These are phyloP conservation scores for Nicator chloris DNA, from an alignment of 2,113 vertebrate species.

Conservation along the genomic window DNA sequence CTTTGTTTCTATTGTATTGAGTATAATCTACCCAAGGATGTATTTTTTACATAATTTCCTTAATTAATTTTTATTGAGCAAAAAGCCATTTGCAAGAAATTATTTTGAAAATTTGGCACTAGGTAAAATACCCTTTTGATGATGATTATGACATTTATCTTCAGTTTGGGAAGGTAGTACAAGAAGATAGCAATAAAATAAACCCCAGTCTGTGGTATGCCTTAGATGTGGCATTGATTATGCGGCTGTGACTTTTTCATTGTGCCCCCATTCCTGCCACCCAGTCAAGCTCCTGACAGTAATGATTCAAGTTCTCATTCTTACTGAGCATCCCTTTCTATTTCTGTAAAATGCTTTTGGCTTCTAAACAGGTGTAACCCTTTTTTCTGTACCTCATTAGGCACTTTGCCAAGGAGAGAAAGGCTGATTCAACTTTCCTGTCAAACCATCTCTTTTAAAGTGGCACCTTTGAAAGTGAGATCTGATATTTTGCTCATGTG, in stretches of 20 bases:
- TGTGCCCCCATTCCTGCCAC: neutral
- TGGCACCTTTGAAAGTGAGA: conserved; percentile 1
- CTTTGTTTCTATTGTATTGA: neutral
- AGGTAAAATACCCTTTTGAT: neutral
- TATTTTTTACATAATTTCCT: neutral
- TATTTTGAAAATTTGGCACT: neutral
- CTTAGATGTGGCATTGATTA: neutral
- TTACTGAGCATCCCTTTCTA: conserved; percentile 27
- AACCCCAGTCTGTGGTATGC: neutral
- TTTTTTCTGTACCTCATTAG: conserved; percentile 42
- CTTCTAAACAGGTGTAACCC: conserved; percentile 40
- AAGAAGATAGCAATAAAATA: neutral
- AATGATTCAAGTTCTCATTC: conserved; percentile 29
- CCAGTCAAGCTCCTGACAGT: conserved; percentile 19
- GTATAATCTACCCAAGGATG: neutral
- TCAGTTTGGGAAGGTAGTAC: neutral
- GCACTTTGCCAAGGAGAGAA: conserved; percentile 21
- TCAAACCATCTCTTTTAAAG: neutral
- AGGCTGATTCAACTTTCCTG: conserved; percentile 39
- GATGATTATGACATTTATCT: neutral
- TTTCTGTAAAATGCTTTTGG: conserved; percentile 35
- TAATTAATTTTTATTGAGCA: neutral
- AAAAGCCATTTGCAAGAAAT: neutral
- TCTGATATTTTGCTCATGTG: neutral
- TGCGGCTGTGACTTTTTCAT: neutral